phyloP scores from a whole-genome alignment of 2,888 invertebrate species.

The Andrena fulva region DNA sequence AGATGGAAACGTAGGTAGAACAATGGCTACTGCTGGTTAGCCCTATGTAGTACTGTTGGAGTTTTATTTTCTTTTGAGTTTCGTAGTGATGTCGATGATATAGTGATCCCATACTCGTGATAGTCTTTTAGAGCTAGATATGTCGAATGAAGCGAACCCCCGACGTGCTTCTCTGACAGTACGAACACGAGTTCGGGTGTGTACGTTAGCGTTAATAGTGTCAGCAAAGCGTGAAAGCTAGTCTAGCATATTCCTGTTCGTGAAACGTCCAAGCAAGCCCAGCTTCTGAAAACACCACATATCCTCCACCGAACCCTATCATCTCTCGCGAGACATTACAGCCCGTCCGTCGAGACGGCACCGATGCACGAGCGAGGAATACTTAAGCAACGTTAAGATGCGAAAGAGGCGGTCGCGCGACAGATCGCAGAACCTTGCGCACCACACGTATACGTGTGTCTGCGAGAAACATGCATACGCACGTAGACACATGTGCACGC shows the following conservation, averaged over 20 bases:
- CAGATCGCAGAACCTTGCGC: not conserved
- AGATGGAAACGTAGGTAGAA: slow-evolving; percentile 64
- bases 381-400: not conserved
- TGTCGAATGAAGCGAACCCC: slow-evolving; percentile 55
- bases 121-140: slow-evolving; percentile 63
- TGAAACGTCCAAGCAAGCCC: slow-evolving; percentile 68
- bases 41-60: slow-evolving; percentile 54
- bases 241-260: slow-evolving; percentile 57
- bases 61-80: slow-evolving; percentile 64
- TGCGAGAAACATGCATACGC: not conserved
- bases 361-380: not conserved
- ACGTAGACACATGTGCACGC: not conserved
- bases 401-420: not conserved
- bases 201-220: slow-evolving; percentile 62
- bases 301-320: slow-evolving; percentile 29
- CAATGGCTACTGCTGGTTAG: slow-evolving; percentile 62
- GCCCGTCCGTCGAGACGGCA: slow-evolving; percentile 5
- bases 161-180: slow-evolving; percentile 34
- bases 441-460: not conserved
- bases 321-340: slow-evolving; percentile 28
- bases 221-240: slow-evolving; percentile 68
- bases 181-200: slow-evolving; percentile 46
- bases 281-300: slow-evolving; percentile 63
- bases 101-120: slow-evolving; percentile 64
- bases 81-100: slow-evolving; percentile 66